A percentile compares a stretch with the other conserved stretches of the same genome.
phyloP scores from a whole-genome alignment of 2,888 invertebrate genomes.

The Tenodera sinensis region DNA sequence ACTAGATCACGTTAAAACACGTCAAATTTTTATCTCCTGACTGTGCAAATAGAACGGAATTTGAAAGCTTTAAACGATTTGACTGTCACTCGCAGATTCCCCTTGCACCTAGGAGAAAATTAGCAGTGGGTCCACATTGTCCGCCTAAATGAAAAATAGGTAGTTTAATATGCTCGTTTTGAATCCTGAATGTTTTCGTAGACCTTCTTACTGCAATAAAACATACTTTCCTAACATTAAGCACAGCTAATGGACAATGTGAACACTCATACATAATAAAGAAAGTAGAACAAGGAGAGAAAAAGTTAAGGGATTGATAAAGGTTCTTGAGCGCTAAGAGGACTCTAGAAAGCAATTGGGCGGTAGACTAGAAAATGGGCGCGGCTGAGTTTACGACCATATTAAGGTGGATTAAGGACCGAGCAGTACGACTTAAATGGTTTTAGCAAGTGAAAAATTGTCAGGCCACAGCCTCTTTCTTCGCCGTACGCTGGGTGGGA shows the following conservation, averaged over 20 bases:
- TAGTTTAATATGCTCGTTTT: too few relatives aligned
- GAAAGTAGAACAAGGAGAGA: not conserved
- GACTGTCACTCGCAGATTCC: too few relatives aligned
- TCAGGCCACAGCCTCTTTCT: not conserved
- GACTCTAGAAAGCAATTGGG: not conserved
- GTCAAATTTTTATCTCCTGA: too few relatives aligned
- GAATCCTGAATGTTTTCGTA: too few relatives aligned
- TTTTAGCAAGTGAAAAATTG: not conserved
- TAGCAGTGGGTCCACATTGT: too few relatives aligned
- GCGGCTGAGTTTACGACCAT: not conserved
- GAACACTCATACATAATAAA: not conserved
- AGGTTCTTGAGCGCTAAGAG: not conserved
- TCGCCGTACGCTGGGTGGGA: not conserved
- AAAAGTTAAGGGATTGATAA: not conserved
- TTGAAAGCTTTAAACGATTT: too few relatives aligned
- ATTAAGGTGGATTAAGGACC: not conserved
- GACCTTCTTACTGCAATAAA: too few relatives aligned
- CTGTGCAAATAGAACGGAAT: too few relatives aligned
- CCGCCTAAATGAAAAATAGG: too few relatives aligned
- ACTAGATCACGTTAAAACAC: too few relatives aligned
- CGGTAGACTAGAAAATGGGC: not conserved
- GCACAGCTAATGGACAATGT: not conserved
- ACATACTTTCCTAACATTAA: not conserved
- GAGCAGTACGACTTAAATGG: not conserved
- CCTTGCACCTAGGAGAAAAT: too few relatives aligned